Evolutionary conservation across 2,888 invertebrate genomes (phyloP).

Genomic region (Chydorus sphaericus): DNA sequence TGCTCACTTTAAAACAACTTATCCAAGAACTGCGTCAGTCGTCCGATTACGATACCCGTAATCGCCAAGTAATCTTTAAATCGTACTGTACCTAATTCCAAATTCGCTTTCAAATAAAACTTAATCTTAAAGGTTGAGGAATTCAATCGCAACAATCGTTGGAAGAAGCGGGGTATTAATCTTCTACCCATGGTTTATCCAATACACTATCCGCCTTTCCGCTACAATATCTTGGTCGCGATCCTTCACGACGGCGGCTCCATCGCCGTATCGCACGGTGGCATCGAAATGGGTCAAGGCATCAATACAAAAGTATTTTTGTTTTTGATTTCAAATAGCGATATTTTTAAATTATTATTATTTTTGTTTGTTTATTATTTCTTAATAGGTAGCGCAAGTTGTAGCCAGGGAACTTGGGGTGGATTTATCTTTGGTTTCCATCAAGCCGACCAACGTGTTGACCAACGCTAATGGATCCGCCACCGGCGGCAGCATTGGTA

Average conservation of each 20-base stretch:
- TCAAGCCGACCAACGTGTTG: constrained; percentile 49
- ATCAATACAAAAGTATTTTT: constrained; percentile 62
- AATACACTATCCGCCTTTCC: constrained; percentile 33
- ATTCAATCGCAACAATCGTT: constrained; percentile 45
- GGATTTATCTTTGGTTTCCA: constrained; percentile 45
- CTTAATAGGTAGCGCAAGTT: constrained; percentile 48
- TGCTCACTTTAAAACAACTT: constrained; percentile 20
- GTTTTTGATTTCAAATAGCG: no score
- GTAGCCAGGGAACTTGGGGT: constrained; percentile 54
- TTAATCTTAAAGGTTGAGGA: neutral
- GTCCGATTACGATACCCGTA: constrained; percentile 23
- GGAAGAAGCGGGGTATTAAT: constrained; percentile 53
- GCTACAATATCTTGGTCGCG: constrained; percentile 43
- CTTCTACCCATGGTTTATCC: constrained; percentile 54
- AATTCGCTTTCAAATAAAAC: neutral
- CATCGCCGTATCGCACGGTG: constrained; percentile 48
- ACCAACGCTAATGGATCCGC: constrained; percentile 48
- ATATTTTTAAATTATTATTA: neutral
- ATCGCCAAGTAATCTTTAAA: constrained; percentile 19
- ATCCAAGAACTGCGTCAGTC: constrained; percentile 23
- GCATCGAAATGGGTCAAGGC: constrained; percentile 52
- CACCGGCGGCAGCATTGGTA: constrained; percentile 55
- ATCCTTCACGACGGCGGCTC: constrained; percentile 35
- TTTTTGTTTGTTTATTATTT: neutral
- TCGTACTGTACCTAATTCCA: no score